phyloP scores from a whole-genome alignment of 1,140 invertebrate genomes.

The Cepaea nemoralis region DNA sequence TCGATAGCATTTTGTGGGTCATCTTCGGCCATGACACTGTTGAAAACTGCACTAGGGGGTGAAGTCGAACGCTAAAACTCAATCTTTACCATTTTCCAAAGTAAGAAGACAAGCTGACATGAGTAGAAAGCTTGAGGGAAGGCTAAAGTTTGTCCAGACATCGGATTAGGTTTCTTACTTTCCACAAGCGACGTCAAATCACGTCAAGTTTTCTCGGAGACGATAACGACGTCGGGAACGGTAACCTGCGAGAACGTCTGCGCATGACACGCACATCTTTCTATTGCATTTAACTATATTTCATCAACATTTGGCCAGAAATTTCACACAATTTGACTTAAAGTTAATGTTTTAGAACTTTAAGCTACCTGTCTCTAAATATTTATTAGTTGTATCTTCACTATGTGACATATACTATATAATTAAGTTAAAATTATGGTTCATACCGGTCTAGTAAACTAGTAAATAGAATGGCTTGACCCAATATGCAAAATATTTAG shows the following conservation, averaged over 20 bases:
- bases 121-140: conserved; percentile 27
- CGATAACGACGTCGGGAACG: conserved; percentile 71
- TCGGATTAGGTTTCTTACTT: conserved; percentile 51
- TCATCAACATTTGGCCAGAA: no score
- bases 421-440: no score
- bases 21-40: conserved; percentile 23
- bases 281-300: no score
- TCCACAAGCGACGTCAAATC: conserved; percentile 64
- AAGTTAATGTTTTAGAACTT: no score
- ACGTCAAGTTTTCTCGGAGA: conserved; percentile 65
- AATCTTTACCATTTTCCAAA: conserved; percentile 32
- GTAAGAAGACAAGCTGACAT: neutral
- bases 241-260: conserved; percentile 69
- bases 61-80: conserved; percentile 1
- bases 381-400: no score
- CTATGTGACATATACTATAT: no score
- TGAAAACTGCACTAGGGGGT: conserved; percentile 2
- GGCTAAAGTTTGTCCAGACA: conserved; percentile 20
- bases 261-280: conserved; percentile 54
- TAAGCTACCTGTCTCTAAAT: no score
- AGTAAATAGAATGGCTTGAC: no score
- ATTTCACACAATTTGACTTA: no score
- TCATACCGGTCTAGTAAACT: no score
- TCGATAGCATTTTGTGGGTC: neutral
- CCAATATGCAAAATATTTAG: no score